Percentiles rank a stretch among this genome's conserved stretches.
Evolutionary conservation across 1,140 invertebrate genomes (phyloP).

Genomic region (Pseudomyrmex cubaensis): DNA sequence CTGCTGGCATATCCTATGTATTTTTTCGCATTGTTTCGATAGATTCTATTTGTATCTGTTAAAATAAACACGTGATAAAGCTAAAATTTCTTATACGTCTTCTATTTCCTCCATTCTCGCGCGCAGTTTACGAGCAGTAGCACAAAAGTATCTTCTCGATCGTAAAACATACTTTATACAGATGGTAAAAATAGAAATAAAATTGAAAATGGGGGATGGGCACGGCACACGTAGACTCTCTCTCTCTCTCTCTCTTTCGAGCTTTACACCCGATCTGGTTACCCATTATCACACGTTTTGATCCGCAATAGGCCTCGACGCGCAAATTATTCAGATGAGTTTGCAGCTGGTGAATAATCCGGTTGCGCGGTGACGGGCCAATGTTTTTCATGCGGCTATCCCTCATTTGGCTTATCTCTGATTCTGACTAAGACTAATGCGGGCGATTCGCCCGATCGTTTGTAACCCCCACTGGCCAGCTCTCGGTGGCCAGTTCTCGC

Average conservation of each 20-base stretch:
- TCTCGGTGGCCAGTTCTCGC: slow-evolving; percentile 42
- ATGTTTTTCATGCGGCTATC: slow-evolving; percentile 74
- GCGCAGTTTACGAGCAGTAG: background rate
- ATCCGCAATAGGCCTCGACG: slow-evolving; percentile 44
- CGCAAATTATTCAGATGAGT: slow-evolving; percentile 65
- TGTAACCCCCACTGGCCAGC: slow-evolving; percentile 73
- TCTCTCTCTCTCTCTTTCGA: background rate
- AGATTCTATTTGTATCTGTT: background rate
- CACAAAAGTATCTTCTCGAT: background rate
- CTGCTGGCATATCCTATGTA: background rate
- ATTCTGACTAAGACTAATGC: slow-evolving; percentile 82
- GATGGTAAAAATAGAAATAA: background rate
- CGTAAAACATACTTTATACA: background rate
- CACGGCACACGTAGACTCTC: background rate
- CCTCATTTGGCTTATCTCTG: slow-evolving; percentile 81
- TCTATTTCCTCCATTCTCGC: background rate
- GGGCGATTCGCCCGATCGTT: slow-evolving; percentile 79
- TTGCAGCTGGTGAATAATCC: slow-evolving; percentile 67
- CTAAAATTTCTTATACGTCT: background rate
- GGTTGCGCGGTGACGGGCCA: slow-evolving; percentile 51
- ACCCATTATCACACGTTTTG: slow-evolving; percentile 65
- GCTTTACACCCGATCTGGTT: slow-evolving; percentile 58
- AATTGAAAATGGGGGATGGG: background rate
- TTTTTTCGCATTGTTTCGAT: background rate
- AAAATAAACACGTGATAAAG: background rate